Base-by-base conservation (phyloP, 2,888 invertebrate genomes). In the Salpingus planirostris region DNA sequence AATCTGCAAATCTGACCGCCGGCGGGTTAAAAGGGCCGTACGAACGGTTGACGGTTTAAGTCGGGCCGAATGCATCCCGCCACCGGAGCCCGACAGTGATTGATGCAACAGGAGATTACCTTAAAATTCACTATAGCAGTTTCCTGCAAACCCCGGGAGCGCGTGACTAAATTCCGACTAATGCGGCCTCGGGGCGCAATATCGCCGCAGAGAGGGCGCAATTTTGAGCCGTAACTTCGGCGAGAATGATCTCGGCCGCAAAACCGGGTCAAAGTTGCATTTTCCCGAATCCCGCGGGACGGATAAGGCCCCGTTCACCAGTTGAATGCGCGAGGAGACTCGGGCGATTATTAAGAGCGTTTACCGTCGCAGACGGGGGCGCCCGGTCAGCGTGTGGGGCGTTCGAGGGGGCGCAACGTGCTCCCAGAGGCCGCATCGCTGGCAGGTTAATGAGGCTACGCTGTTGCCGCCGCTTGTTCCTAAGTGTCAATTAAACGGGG, bases 51-150 rank as follows among this genome's bases (percentile, higher is more conserved):
- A n/a, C n/a, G n/a, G n/a, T n/a, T n/a, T n/a, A n/a, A n/a, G n/a
- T n/a, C n/a, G n/a, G n/a, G n/a, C n/a, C 30, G 13, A 14, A 24
- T 15, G 30, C 30, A 15, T 30, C 30, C 13, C 15, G 24, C 21
- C 29, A 29, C 15, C 15, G 22, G 13, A 13, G 14, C 33, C 24
- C 33, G 48, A 45, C 48, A 38, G 36, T 48, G 48, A 48, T 48
- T 43, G 48, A 48, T 48, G 44, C 40, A 43, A 33, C 38, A 37
- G 42, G 44, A 46, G 38, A 47, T 47, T 44, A 45, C 46, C 38
- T 43, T 33, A 42, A 42, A 48, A 43, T 46, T 44, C 40, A 41
- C 38, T 34, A 25, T 29, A 38, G 42, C 26, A 31, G 33, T 27
- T 11, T 10, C 28, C 8, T 5, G 18, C 18, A 18, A 18, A 8